Evolutionary conservation across 1,140 invertebrate genomes (phyloP).

Genomic region (Luehdorfia chinensis): DNA sequence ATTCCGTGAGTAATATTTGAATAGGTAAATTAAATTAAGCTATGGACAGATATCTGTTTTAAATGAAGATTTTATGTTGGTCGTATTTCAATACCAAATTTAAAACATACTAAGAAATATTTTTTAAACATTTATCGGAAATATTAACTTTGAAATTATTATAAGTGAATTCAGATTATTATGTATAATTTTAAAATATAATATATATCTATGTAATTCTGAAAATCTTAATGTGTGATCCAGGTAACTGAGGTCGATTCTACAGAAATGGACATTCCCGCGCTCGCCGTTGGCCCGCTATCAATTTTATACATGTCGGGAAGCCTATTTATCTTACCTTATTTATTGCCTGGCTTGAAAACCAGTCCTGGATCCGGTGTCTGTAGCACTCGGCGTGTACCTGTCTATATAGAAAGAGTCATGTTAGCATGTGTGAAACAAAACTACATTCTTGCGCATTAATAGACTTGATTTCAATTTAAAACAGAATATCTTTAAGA

Average conservation of each 20-base stretch:
- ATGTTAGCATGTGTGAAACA: constrained; percentile 25
- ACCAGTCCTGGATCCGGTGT: constrained; percentile 52
- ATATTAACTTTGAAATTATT: no score
- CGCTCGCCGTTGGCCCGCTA: constrained; percentile 51
- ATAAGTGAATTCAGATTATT: no score
- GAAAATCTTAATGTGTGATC: neutral
- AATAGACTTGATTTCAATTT: constrained; percentile 6
- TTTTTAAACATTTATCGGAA: no score
- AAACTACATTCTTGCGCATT: neutral
- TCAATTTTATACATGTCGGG: constrained; percentile 68
- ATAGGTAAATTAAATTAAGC: constrained; percentile 5
- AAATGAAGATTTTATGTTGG: constrained; percentile 5
- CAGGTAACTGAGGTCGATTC: constrained; percentile 35
- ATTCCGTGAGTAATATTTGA: constrained; percentile 13
- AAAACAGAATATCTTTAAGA: constrained; percentile 20
- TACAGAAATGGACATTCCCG: constrained; percentile 52
- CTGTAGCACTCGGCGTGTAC: constrained; percentile 33
- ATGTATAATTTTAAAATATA: no score
- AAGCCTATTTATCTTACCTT: constrained; percentile 72
- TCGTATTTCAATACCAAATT: constrained; percentile 2
- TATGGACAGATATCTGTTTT: constrained; percentile 2
- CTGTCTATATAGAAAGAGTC: constrained; percentile 33
- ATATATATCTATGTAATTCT: no score
- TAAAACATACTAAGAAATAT: no score
- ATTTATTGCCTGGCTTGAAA: constrained; percentile 69